These are phyloP conservation scores for Mesocentrotus franciscanus DNA, from an alignment of 53 echinoderm and acorn worm species.

Conservation along the genomic window DNA sequence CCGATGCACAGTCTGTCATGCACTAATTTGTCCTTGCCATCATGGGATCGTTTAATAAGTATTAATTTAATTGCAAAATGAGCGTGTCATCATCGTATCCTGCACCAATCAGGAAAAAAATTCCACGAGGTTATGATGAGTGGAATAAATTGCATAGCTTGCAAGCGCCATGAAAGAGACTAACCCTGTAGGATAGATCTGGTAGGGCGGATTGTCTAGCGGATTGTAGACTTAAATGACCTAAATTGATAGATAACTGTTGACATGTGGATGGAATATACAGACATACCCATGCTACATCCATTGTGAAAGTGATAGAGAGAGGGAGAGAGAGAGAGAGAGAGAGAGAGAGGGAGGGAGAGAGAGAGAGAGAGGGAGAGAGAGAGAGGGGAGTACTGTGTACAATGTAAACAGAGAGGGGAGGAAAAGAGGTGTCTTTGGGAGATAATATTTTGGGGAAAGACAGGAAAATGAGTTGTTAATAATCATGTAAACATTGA, in stretches of 20 bases:
- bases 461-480: too few relatives aligned
- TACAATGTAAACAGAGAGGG: not conserved
- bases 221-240: slow-evolving; percentile 47
- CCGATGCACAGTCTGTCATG: too few relatives aligned
- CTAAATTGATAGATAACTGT: slow-evolving; percentile 61
- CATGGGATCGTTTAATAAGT: not conserved
- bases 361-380: slow-evolving; percentile 5
- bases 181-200: not conserved
- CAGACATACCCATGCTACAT: slow-evolving; percentile 24
- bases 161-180: not conserved
- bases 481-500: too few relatives aligned
- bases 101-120: not conserved
- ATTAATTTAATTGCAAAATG: not conserved
- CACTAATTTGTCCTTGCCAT: too few relatives aligned
- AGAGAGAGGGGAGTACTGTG: not conserved
- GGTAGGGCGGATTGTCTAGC: slow-evolving; percentile 18
- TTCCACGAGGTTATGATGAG: not conserved
- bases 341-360: not conserved
- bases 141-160: not conserved
- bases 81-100: not conserved
- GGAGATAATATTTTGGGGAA: too few relatives aligned
- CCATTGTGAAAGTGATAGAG: not conserved
- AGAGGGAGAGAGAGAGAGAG: not conserved
- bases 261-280: slow-evolving; percentile 41
- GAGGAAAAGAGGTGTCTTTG: not conserved